Conservation (phyloP, 2,888 invertebrate species). For the Philereme transversata region DNA sequence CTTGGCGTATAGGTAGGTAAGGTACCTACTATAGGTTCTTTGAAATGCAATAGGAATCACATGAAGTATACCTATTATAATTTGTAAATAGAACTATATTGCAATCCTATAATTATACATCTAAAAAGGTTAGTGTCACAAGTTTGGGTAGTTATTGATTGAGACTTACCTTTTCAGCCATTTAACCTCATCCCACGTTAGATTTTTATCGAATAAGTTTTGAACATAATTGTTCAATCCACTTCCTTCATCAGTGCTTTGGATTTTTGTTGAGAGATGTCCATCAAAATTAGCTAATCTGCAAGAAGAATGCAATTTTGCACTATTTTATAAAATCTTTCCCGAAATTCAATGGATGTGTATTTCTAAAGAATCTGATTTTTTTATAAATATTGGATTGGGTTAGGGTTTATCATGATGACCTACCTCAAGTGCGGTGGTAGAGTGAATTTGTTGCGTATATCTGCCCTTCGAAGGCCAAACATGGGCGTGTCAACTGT, state of each 20-base stretch:
- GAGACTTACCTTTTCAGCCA: conserved; percentile 89
- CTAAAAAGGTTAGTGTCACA: too few species aligned
- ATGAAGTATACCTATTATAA: too few species aligned
- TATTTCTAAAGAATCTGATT: too few species aligned
- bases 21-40: too few species aligned
- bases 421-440: conserved; percentile 90
- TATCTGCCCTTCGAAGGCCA: conserved; percentile 92
- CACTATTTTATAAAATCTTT: too few species aligned
- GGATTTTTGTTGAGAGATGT: conserved; percentile 71
- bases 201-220: conserved; percentile 89
- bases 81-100: too few species aligned
- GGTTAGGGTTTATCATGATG: background rate
- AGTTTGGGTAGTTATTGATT: too few species aligned
- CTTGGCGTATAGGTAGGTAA: too few species aligned
- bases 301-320: conserved; percentile 41
- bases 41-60: too few species aligned
- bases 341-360: too few species aligned
- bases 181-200: conserved; percentile 94
- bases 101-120: too few species aligned
- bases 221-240: conserved; percentile 91
- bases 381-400: too few species aligned
- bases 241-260: conserved; percentile 84
- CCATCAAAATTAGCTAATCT: conserved; percentile 93
- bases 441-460: conserved; percentile 92
- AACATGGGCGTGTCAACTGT: conserved; percentile 96